Evolutionary conservation across 1,140 invertebrate genomes (phyloP).

Genomic region (Papilio polytes): DNA sequence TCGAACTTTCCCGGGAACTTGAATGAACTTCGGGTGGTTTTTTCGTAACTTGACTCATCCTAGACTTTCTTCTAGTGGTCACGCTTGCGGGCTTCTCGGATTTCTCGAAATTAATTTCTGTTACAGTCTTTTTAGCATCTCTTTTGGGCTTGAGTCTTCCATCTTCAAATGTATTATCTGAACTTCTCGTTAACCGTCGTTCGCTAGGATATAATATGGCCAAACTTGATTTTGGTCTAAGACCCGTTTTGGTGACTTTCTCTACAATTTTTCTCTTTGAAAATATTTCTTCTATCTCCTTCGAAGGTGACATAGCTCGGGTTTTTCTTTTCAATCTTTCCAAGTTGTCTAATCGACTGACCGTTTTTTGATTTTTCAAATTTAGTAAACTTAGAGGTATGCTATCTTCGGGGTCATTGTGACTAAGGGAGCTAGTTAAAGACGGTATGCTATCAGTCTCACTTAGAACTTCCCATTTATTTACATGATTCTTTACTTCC

Average conservation of each 20-base stretch:
- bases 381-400: constrained; percentile 81
- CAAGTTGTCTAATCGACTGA: constrained; percentile 68
- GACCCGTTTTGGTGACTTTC: constrained; percentile 64
- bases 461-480: constrained; percentile 85
- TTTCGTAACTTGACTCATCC: constrained; percentile 71
- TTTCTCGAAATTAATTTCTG: constrained; percentile 58
- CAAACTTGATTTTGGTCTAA: constrained; percentile 78
- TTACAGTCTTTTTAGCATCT: constrained; percentile 64
- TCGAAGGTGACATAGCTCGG: constrained; percentile 80
- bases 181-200: constrained; percentile 72
- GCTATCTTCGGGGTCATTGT: constrained; percentile 82
- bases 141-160: constrained; percentile 66
- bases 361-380: constrained; percentile 70
- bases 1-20: constrained; percentile 80
- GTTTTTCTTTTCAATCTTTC: constrained; percentile 80
- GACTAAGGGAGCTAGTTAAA: constrained; percentile 74
- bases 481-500: constrained; percentile 74
- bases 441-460: constrained; percentile 85
- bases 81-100: constrained; percentile 58
- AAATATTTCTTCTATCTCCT: constrained; percentile 81
- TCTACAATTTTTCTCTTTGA: constrained; percentile 76
- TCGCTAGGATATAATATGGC: constrained; percentile 73
- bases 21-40: constrained; percentile 72
- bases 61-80: constrained; percentile 73
- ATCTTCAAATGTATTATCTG: constrained; percentile 64